phyloP scores from a whole-genome alignment of 2,797 vertebrate genomes.

The Pipistrellus nathusii region DNA sequence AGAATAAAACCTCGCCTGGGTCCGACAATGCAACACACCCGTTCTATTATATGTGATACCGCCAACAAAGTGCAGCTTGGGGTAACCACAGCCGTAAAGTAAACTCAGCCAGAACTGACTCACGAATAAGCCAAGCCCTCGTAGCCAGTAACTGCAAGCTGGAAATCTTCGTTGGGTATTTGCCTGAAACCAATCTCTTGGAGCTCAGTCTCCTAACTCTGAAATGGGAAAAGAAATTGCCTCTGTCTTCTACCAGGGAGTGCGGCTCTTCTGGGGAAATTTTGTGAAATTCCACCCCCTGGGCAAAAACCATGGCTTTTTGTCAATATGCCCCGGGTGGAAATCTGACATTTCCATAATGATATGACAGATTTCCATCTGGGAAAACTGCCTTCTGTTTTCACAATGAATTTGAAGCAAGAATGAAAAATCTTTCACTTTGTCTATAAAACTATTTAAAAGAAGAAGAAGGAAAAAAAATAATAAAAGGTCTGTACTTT shows the following conservation, averaged over 20 bases:
- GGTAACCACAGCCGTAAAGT: background rate
- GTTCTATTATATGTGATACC: background rate
- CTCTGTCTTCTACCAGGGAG: constrained; percentile 72
- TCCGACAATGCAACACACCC: background rate
- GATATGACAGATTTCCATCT: constrained; percentile 86
- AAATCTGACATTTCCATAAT: constrained; percentile 86
- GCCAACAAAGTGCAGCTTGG: background rate
- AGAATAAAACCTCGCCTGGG: constrained; percentile 26
- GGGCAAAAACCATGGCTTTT: constrained; percentile 85
- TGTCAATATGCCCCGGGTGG: constrained; percentile 85
- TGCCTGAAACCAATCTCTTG: constrained; percentile 73
- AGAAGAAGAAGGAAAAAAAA: constrained; percentile 50
- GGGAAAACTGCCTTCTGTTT: constrained; percentile 85
- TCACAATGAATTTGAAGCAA: constrained; percentile 86
- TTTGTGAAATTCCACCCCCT: constrained; percentile 86
- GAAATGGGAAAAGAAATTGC: constrained; percentile 71
- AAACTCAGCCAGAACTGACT: background rate
- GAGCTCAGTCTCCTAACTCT: constrained; percentile 55
- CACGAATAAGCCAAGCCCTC: background rate
- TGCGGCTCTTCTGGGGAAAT: constrained; percentile 80
- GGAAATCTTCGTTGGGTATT: constrained; percentile 61
- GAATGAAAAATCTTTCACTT: constrained; percentile 86
- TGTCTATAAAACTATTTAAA: constrained; percentile 84
- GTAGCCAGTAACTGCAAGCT: background rate
- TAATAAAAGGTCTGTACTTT: constrained; percentile 62